These are phyloP conservation scores for Amblyornis subalaris DNA, from an alignment of 2,113 vertebrate genomes.

Conservation along the genomic window DNA sequence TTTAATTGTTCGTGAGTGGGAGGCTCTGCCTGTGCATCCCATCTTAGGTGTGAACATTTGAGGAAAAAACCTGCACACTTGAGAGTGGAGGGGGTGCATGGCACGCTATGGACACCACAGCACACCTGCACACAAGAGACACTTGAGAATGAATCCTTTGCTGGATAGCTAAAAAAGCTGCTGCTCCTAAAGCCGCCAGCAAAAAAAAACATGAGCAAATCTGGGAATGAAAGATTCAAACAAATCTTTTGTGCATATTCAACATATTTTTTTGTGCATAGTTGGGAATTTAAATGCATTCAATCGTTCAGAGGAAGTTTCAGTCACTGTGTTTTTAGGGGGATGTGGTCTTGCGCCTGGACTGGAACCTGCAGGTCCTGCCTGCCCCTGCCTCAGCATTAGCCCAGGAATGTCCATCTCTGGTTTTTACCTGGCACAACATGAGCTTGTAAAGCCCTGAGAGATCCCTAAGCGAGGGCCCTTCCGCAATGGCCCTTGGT, in stretches of 20 bases:
- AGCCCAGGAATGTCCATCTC: background rate
- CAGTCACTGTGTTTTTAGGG: rapidly evolving
- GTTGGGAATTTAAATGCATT: background rate
- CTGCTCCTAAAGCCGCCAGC: background rate
- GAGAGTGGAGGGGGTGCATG: background rate
- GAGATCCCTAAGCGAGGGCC: background rate
- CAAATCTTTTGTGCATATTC: background rate
- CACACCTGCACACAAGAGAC: background rate
- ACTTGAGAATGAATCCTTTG: background rate
- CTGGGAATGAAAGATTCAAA: background rate
- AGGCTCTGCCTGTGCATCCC: background rate
- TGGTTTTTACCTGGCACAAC: background rate
- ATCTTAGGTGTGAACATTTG: background rate
- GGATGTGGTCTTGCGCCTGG: rapidly evolving
- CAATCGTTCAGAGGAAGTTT: background rate
- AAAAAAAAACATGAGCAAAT: background rate
- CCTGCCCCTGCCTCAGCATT: background rate
- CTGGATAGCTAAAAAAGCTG: background rate
- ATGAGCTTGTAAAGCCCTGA: background rate
- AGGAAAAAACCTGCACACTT: background rate
- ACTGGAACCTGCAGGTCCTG: background rate
- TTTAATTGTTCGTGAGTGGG: background rate
- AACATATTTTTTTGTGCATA: background rate
- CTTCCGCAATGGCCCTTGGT: background rate
- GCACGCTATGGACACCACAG: background rate